Base-by-base conservation (phyloP, 2,888 invertebrate species). In the Griposia aprilina region DNA sequence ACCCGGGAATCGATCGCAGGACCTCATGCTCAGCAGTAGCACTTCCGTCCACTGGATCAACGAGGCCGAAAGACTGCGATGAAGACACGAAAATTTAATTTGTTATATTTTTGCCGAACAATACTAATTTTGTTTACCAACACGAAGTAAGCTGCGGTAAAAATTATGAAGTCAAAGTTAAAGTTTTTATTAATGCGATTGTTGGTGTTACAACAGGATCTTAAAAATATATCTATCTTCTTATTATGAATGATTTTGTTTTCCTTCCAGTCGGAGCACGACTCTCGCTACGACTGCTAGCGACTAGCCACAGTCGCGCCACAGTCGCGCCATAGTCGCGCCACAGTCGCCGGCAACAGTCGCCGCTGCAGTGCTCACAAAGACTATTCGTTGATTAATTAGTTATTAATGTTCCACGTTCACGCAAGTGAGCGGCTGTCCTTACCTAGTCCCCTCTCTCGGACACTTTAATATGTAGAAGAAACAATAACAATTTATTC, bases 281-380 rank as follows among this genome's bases (percentile, higher is more conserved):
- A 83, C 45, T 60, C 80, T 2, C 66, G 80, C 45, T 62, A 62
- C 62, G 83, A 79, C 59, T 82, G 82, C 83, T 82, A 82, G 74
- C 82, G 83, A 52, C 63, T 50, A 20, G 63, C 55, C n/a, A 60
- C 69, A 23, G 68, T 50, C 13, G 55, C 71, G 63, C 55, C n/a
- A 60, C 69, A 23, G 68, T 50, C 13, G 55, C 71, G 55, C 55
- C 30, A 45, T 66, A 52, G 72, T 71, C 11, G 57, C 66, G 13
- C 20, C 50, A 15, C 36, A 26, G 60, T 41, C 50, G 52, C 71
- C 69, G 41, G 63, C 17, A 23, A 45, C 65, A n/a, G 4, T 11
- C 36, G 45, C 57, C 45, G 76, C 45, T 65, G 57, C 57, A 41
- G 70, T 50, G 55, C 41, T 60, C 68, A 45, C 17, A 78, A 13